These are phyloP conservation scores for Meda fulgida DNA, from an alignment of 2,797 vertebrate species.

Conservation along the genomic window DNA sequence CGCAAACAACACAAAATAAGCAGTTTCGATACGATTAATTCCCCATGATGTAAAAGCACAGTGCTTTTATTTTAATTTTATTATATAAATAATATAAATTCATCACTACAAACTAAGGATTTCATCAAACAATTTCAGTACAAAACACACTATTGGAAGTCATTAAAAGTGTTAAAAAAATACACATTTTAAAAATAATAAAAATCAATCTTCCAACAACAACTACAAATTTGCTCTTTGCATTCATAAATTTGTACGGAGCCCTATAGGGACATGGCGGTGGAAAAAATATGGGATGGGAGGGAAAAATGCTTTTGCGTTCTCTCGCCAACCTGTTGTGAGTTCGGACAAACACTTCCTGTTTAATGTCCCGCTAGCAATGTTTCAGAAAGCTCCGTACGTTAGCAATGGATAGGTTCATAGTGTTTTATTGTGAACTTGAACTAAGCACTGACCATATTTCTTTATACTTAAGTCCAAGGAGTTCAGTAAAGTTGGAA, in stretches of 20 bases:
- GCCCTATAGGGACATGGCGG: too few species aligned
- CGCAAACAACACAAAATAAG: conserved; percentile 11
- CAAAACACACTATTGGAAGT: not conserved
- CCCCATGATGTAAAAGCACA: conserved; percentile 1
- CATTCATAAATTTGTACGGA: not conserved
- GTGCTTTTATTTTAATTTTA: not conserved
- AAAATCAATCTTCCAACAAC: not conserved
- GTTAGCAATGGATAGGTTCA: too few species aligned
- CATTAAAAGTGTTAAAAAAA: conserved; percentile 15
- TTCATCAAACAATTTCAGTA: conserved; percentile 17
- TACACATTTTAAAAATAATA: not conserved
- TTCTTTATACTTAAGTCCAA: too few species aligned
- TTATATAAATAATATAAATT: conserved; percentile 8
- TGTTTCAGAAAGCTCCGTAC: too few species aligned
- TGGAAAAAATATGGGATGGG: too few species aligned
- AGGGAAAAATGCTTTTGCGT: too few species aligned
- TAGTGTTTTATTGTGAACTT: too few species aligned
- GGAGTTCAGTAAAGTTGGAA: too few species aligned
- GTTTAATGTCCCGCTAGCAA: too few species aligned
- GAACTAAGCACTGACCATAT: too few species aligned
- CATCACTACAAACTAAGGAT: not conserved
- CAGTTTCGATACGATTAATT: not conserved
- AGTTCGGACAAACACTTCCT: too few species aligned
- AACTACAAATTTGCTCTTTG: not conserved
- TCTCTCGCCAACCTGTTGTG: too few species aligned